phyloP scores from a whole-genome alignment of 2,113 vertebrate genomes.

The Penelope pileata region DNA sequence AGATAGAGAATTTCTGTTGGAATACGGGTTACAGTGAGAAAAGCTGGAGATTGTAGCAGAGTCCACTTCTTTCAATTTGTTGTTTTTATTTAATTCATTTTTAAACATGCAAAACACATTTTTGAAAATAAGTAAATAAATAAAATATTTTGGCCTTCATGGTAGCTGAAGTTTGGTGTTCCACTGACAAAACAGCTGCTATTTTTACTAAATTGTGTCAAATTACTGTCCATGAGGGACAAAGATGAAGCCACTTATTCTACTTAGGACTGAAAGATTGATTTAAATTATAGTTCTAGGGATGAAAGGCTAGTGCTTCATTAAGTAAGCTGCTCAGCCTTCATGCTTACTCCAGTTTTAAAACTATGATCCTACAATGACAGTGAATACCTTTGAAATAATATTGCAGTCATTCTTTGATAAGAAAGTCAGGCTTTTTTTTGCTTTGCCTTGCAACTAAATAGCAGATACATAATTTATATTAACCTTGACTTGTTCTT shows the following conservation, averaged over 20 bases:
- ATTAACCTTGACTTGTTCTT: slow-evolving; percentile 71
- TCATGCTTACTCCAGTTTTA: slow-evolving; percentile 40
- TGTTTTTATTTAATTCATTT: background rate
- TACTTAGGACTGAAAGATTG: slow-evolving; percentile 29
- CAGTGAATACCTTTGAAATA: slow-evolving; percentile 67
- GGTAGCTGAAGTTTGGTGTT: background rate
- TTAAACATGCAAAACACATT: background rate
- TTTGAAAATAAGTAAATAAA: no score
- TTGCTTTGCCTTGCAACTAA: slow-evolving; percentile 35
- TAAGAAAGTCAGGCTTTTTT: slow-evolving; percentile 26
- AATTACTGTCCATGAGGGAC: slow-evolving; percentile 14
- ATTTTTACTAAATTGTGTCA: slow-evolving; percentile 5
- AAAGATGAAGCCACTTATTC: slow-evolving; percentile 46
- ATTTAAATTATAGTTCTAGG: slow-evolving; percentile 47
- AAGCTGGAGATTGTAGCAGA: background rate
- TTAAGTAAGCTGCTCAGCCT: slow-evolving; percentile 55
- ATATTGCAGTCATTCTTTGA: slow-evolving; percentile 55
- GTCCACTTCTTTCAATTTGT: background rate
- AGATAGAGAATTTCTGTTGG: background rate
- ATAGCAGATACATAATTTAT: slow-evolving; percentile 71
- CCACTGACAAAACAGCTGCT: background rate
- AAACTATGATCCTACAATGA: slow-evolving; percentile 53
- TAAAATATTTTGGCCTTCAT: background rate
- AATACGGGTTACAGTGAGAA: background rate
- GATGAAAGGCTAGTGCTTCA: slow-evolving; percentile 42